phyloP scores from a whole-genome alignment of 2,888 invertebrate genomes.

The Ochropleura plecta region DNA sequence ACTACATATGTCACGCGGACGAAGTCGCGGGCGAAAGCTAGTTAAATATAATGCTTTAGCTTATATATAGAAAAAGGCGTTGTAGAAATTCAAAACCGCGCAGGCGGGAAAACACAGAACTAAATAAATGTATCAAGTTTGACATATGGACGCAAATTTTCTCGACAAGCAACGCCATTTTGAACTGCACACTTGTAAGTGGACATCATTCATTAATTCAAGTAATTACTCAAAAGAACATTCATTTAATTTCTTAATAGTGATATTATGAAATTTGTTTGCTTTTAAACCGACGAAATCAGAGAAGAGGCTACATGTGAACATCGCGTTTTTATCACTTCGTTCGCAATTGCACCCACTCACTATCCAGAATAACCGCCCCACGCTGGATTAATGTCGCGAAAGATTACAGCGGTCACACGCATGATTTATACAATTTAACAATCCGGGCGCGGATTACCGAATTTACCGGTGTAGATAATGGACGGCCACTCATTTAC shows the following conservation, averaged over 20 bases:
- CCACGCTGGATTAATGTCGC: constrained; percentile 77
- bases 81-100: no score
- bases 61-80: no score
- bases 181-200: no score
- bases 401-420: constrained; percentile 78
- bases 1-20: no score
- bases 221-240: background rate
- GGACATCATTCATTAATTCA: no score
- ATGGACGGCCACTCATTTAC: constrained; percentile 55
- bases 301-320: no score
- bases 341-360: constrained; percentile 12
- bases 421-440: constrained; percentile 81
- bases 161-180: no score
- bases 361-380: constrained; percentile 65
- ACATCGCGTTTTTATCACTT: background rate
- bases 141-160: no score
- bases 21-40: no score
- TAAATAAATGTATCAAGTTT: no score
- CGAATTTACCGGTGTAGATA: constrained; percentile 57
- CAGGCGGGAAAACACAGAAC: no score
- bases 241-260: background rate
- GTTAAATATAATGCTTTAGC: no score
- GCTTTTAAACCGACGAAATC: background rate
- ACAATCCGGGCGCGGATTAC: constrained; percentile 67
- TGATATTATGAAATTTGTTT: background rate